Conservation (phyloP, 2,113 vertebrate genomes). For the Catharus minimus region DNA sequence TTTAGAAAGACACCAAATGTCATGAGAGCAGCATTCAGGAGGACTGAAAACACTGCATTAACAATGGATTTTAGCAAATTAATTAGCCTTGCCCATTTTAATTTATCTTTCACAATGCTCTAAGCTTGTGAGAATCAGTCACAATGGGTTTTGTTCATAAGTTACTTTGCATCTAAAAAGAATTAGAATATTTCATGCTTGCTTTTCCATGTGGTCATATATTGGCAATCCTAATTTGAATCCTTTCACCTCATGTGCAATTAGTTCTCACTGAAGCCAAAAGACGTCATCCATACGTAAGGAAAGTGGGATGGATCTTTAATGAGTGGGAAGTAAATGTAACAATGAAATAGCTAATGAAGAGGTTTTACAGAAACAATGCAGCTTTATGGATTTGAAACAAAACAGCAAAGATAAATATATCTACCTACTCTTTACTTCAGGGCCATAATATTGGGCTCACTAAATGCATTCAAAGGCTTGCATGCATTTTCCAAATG, state of each 20-base stretch:
- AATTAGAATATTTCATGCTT: conserved; percentile 55
- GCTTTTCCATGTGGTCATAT: conserved; percentile 40
- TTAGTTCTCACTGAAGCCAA: conserved; percentile 26
- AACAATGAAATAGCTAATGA: conserved; percentile 50
- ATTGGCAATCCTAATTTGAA: conserved; percentile 44
- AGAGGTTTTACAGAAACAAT: conserved; percentile 29
- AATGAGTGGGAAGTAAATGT: conserved; percentile 48
- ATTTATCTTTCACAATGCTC: conserved; percentile 51
- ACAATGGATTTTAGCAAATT: conserved; percentile 61
- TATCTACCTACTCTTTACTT: conserved; percentile 31
- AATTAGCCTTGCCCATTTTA: conserved; percentile 55
- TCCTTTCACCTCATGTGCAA: conserved; percentile 27
- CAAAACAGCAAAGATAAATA: conserved; percentile 3
- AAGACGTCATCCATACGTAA: conserved; percentile 10
- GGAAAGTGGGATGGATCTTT: conserved; percentile 13
- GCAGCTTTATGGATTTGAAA: conserved; percentile 1
- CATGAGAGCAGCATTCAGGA: conserved; percentile 44
- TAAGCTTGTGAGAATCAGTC: conserved; percentile 41
- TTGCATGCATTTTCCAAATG: not conserved
- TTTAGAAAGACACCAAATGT: conserved; percentile 55
- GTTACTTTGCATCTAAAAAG: conserved; percentile 61
- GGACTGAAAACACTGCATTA: conserved; percentile 41
- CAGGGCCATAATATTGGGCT: not conserved
- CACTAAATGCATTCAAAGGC: not conserved
- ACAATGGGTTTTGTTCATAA: conserved; percentile 55